Percentiles rank a stretch among this genome's conserved stretches.
Evolutionary conservation across 1,140 invertebrate species (phyloP).

Genomic region (Zaprionus capensis): DNA sequence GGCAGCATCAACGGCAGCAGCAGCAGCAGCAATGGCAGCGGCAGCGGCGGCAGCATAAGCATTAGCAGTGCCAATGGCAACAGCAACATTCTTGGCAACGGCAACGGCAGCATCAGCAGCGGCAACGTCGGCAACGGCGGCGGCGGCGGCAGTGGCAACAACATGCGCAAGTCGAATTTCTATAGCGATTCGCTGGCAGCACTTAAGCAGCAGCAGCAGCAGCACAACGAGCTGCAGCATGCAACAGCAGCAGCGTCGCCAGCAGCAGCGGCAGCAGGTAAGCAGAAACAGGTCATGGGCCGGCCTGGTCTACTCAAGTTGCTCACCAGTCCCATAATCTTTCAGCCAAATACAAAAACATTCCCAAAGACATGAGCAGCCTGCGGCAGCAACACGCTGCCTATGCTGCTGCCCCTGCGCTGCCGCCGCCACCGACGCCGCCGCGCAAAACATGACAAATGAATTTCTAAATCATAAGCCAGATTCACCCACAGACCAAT

Average conservation of each 20-base stretch:
- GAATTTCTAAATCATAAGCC: conserved; percentile 73
- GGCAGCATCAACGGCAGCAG: not conserved
- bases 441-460: conserved; percentile 84
- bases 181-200: conserved; percentile 61
- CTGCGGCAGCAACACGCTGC: conserved; percentile 55
- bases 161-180: conserved; percentile 67
- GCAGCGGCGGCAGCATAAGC: conserved; percentile 5
- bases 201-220: conserved; percentile 27
- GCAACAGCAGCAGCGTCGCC: conserved; percentile 30
- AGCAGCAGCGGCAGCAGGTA: conserved; percentile 53
- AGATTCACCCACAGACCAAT: conserved; percentile 14
- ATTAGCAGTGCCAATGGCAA: conserved; percentile 30
- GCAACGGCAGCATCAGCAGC: conserved; percentile 16
- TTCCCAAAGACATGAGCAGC: conserved; percentile 84
- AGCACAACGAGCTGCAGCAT: conserved; percentile 32
- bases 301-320: conserved; percentile 78
- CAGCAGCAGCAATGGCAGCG: conserved; percentile 1
- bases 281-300: conserved; percentile 73
- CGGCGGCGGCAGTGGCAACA: conserved; percentile 39
- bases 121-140: not conserved
- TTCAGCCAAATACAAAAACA: conserved; percentile 84
- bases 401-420: conserved; percentile 42
- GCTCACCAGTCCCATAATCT: conserved; percentile 82
- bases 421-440: conserved; percentile 78
- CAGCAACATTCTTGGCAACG: conserved; percentile 37